These are phyloP conservation scores for Simalia tracyae DNA, from an alignment of 2,797 vertebrate genomes.

Conservation along the genomic window DNA sequence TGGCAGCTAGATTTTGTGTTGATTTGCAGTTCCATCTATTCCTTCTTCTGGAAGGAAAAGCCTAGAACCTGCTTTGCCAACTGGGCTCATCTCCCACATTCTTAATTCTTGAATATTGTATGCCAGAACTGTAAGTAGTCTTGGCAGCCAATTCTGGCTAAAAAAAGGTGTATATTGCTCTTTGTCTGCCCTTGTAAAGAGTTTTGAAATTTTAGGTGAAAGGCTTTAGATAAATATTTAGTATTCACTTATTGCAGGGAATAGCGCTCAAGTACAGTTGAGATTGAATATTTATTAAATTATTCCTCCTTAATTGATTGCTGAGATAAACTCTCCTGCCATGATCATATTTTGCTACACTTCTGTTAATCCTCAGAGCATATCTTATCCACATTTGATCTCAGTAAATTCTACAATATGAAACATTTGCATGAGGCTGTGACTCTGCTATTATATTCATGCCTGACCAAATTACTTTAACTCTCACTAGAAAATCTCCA, in stretches of 20 bases:
- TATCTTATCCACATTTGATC: too few relatives aligned
- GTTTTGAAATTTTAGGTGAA: not conserved
- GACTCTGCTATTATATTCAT: too few relatives aligned
- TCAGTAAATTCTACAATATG: too few relatives aligned
- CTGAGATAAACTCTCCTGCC: too few relatives aligned
- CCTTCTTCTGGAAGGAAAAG: not conserved
- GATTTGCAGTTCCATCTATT: not conserved
- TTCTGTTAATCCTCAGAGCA: too few relatives aligned
- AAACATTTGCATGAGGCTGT: too few relatives aligned
- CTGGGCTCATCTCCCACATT: too few relatives aligned
- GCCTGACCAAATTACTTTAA: too few relatives aligned
- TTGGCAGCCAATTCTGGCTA: not conserved
- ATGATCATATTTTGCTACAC: too few relatives aligned
- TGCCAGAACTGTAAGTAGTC: not conserved
- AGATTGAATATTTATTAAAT: accelerated
- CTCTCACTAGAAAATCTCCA: too few relatives aligned
- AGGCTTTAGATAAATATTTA: not conserved
- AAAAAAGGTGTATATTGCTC: too few relatives aligned
- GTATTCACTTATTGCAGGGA: conserved; percentile 17
- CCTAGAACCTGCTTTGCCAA: not conserved
- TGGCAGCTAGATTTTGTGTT: not conserved
- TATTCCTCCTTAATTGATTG: not conserved
- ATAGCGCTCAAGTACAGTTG: not conserved
- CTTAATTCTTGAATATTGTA: too few relatives aligned
- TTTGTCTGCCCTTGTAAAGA: conserved; percentile 7